Conservation (phyloP, 1,140 invertebrate genomes). For the Pseudomyrmex cubaensis region DNA sequence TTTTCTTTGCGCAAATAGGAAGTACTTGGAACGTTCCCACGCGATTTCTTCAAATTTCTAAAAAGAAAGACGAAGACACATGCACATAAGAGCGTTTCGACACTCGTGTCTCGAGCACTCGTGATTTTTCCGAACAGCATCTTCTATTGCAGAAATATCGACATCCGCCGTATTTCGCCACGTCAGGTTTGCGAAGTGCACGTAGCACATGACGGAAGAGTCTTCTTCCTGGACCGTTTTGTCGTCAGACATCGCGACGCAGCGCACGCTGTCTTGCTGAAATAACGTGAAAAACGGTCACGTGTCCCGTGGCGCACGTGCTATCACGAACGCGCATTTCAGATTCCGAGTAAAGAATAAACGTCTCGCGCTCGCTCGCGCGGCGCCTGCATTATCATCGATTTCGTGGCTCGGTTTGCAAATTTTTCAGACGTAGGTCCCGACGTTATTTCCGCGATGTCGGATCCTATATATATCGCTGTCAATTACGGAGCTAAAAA, state of each 20-base stretch:
- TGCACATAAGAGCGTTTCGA: background rate
- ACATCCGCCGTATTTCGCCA: constrained; percentile 9
- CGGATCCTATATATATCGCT: background rate
- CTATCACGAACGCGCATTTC: constrained; percentile 55
- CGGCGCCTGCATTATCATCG: constrained; percentile 50
- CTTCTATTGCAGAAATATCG: background rate
- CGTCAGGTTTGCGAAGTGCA: constrained; percentile 14
- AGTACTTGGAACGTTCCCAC: background rate
- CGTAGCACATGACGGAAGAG: constrained; percentile 44
- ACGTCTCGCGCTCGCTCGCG: constrained; percentile 30
- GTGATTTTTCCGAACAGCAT: too few relatives aligned
- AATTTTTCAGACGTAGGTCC: constrained; percentile 34
- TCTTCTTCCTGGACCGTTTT: constrained; percentile 41
- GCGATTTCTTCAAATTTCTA: background rate
- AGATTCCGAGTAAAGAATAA: constrained; percentile 52
- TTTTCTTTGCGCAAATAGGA: background rate
- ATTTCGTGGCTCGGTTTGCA: constrained; percentile 54
- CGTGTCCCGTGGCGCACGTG: constrained; percentile 40
- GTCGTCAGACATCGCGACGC: constrained; percentile 39
- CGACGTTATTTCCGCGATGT: constrained; percentile 27
- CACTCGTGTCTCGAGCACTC: too few relatives aligned
- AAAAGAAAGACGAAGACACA: background rate
- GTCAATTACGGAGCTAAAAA: constrained; percentile 43
- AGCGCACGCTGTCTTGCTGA: constrained; percentile 37
- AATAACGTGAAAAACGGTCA: constrained; percentile 55